Base-by-base conservation (phyloP, 2,888 invertebrate genomes). In the Ochlodes sylvanus region DNA sequence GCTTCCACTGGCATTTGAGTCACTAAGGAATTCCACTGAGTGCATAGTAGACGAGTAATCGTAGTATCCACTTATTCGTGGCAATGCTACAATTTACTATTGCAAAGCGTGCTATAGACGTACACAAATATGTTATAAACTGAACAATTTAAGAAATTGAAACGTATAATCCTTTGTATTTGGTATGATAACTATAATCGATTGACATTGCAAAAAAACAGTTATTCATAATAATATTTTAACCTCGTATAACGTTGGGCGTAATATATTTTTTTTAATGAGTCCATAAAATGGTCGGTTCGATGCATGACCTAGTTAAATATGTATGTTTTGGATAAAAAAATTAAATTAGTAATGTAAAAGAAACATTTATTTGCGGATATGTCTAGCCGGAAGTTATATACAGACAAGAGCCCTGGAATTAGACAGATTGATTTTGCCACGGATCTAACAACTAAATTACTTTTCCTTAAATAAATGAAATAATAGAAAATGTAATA, bases 21-120 rank as follows among this genome's bases (percentile, higher is more conserved):
- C 74, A 66, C 67, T 69, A 62, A 75, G 68, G 73, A 72, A 80
- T 77, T 76, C 74, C 52, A 56, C 38, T 10, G 47, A 56, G 47
- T 56, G 67, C 61, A 61, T 55, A 55, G 34, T 38, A 61, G 54
- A 67, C 55, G 12, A 61, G 34, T 44, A 34, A 44, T 47, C 47
- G 57, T 14, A 38, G 17, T 65, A 38, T 21, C 32, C 42, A 61
- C 54, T 67, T 50, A 54, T 55, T 54, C 60, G 60, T 32, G 52
- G 60, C 41, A 42, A 66, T 34, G 60, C 17, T 50, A 38, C 32
- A 12, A n/a, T 66, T 54, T 21, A 2, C 17, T 54, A 17, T 47
- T 38, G 38, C 10, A 38, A 38, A 12, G 12, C 38, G 12, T 38
- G 38, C 2, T 9, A 38, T 38, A 38, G 10, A 38, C 12, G 27